Evolutionary conservation across 2,113 vertebrate species (phyloP).

Genomic region (Ceyx margarethae): DNA sequence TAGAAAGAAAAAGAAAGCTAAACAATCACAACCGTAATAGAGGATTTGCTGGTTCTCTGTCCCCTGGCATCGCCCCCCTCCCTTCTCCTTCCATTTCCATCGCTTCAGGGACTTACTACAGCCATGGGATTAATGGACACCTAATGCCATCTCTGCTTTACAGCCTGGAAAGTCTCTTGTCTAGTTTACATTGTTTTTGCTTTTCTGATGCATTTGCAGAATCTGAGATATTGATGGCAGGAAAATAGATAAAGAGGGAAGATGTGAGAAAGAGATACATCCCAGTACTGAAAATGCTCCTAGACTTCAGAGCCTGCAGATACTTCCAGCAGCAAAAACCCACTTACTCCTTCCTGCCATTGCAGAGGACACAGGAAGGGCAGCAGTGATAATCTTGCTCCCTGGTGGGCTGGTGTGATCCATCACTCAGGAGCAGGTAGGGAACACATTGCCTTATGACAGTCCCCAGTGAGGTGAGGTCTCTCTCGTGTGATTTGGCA

Average conservation of each 20-base stretch:
- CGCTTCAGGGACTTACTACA: neutral
- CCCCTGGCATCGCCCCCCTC: neutral
- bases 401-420: neutral
- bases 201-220: conserved; percentile 74
- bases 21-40: neutral
- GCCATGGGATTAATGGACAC: conserved; percentile 49
- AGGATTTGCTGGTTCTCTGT: neutral
- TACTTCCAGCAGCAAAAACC: neutral
- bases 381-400: neutral
- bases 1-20: neutral
- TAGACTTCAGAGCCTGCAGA: neutral
- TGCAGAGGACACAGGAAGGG: conserved; percentile 36
- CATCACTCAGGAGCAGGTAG: conserved; percentile 8
- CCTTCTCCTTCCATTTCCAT: neutral
- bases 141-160: conserved; percentile 56
- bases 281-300: neutral
- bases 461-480: neutral
- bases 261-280: neutral
- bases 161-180: conserved; percentile 63
- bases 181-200: conserved; percentile 75
- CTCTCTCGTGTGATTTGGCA: neutral
- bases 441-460: neutral
- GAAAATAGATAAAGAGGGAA: conserved; percentile 52
- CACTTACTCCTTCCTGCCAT: neutral
- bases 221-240: conserved; percentile 52